phyloP scores from a whole-genome alignment of 1,140 invertebrate species.

The Plutomurus gul region DNA sequence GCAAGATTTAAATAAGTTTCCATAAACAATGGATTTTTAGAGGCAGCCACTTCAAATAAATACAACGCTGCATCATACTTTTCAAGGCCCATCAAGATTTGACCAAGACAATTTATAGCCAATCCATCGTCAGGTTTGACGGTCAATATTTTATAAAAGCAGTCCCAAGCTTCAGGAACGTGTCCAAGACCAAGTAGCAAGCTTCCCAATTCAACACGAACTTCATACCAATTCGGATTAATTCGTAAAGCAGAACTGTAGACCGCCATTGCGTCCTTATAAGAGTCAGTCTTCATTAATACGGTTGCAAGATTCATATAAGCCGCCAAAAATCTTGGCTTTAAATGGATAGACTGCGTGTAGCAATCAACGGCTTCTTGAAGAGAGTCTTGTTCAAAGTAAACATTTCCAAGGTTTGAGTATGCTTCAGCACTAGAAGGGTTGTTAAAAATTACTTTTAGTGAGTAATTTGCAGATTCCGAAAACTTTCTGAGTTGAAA shows the following conservation, averaged over 20 bases:
- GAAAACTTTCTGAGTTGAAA: neutral
- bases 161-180: neutral
- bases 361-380: constrained; percentile 94
- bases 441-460: neutral
- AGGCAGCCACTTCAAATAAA: neutral
- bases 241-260: neutral
- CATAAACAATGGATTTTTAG: neutral
- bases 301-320: constrained; percentile 99
- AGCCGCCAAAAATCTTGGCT: constrained; percentile 98
- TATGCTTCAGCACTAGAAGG: neutral
- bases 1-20: neutral
- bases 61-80: neutral
- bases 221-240: neutral
- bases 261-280: constrained; percentile 77
- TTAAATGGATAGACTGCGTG: constrained; percentile 97
- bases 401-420: neutral
- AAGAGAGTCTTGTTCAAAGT: neutral
- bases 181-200: neutral
- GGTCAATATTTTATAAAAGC: neutral
- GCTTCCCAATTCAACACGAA: neutral
- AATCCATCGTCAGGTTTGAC: neutral
- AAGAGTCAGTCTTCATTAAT: constrained; percentile 97
- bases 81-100: neutral
- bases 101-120: neutral
- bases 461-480: neutral